Conservation (phyloP, 2,113 vertebrate species). For the Entomyzon cyanotis region DNA sequence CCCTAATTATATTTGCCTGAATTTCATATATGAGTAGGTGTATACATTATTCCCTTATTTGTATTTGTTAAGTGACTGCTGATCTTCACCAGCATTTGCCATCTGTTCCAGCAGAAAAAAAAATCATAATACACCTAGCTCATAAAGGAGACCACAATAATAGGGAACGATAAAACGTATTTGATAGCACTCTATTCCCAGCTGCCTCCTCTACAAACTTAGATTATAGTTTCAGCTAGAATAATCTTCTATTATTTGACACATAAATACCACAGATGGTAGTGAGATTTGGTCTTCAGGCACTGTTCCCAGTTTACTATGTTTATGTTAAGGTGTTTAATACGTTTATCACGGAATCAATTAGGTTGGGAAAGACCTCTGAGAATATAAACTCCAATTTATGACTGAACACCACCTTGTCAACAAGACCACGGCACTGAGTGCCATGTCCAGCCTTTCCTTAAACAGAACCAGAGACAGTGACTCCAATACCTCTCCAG, state of each 20-base stretch:
- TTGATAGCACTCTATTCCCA: background rate
- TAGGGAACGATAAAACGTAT: background rate
- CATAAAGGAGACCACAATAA: background rate
- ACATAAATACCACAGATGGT: background rate
- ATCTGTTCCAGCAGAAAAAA: background rate
- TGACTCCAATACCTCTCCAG: background rate
- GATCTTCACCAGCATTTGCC: background rate
- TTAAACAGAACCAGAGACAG: background rate
- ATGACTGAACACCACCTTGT: background rate
- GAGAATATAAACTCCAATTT: background rate
- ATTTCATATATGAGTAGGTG: background rate
- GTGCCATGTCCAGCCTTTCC: background rate
- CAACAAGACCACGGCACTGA: background rate
- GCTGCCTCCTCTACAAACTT: background rate
- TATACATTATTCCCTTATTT: background rate
- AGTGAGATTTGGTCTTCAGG: background rate
- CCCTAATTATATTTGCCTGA: background rate
- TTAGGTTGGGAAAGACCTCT: background rate
- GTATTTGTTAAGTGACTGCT: background rate
- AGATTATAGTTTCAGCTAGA: background rate
- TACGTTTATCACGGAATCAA: background rate
- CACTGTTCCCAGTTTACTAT: background rate
- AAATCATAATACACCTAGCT: rapidly evolving
- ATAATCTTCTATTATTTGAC: background rate
- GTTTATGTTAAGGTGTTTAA: background rate